phyloP scores from a whole-genome alignment of 2,113 vertebrate species.

The Gymnarchus niloticus region DNA sequence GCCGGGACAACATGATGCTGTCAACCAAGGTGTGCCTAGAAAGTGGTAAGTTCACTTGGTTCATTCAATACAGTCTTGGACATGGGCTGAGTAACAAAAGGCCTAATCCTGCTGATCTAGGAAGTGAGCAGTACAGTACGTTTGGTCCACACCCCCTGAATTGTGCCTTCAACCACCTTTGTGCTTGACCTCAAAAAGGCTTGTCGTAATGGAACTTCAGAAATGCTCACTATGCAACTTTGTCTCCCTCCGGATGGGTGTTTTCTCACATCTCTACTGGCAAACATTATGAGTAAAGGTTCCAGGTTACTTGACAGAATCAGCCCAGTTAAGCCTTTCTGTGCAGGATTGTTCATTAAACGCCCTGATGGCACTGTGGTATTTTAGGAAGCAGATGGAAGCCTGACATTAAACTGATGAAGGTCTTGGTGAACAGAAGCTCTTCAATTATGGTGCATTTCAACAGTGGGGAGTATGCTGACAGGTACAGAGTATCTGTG shows the following conservation, averaged over 20 bases:
- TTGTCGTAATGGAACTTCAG: background rate
- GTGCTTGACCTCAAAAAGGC: background rate
- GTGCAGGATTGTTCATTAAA: background rate
- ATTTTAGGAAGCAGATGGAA: conserved; percentile 57
- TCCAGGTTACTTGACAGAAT: background rate
- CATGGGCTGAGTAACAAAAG: background rate
- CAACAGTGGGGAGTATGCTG: conserved; percentile 44
- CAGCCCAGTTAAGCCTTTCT: background rate
- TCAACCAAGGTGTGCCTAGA: conserved; percentile 45
- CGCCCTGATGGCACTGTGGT: background rate
- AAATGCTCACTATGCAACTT: background rate
- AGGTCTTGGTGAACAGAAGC: background rate
- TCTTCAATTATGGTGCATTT: conserved; percentile 43
- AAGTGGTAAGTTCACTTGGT: conserved; percentile 43
- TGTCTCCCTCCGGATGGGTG: background rate
- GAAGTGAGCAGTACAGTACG: background rate
- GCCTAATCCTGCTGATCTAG: background rate
- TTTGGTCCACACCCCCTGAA: background rate
- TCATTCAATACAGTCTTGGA: background rate
- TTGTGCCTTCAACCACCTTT: background rate
- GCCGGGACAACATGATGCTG: conserved; percentile 38
- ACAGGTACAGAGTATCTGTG: conserved; percentile 52
- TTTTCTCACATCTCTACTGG: background rate
- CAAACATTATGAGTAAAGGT: background rate
- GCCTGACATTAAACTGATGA: conserved; percentile 28